Conservation (phyloP, 2,888 invertebrate species). For the Dione juno region DNA sequence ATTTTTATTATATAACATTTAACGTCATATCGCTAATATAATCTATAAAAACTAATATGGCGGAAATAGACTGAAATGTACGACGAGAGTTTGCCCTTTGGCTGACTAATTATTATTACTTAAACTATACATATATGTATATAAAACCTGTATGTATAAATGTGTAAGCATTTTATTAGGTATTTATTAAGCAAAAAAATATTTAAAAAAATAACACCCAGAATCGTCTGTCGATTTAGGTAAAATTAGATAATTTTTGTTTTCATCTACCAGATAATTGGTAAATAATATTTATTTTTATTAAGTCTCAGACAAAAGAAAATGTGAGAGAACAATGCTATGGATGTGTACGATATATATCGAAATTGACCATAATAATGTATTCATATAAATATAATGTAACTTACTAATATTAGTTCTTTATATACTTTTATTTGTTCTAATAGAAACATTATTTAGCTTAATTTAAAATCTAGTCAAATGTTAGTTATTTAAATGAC, state of each 20-base stretch:
- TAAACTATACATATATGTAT: slow-evolving; percentile 5
- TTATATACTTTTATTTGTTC: background rate
- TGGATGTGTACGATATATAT: slow-evolving; percentile 14
- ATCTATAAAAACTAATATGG: background rate
- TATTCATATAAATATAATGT: background rate
- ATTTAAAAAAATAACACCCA: background rate
- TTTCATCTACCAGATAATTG: background rate
- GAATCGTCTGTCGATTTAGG: background rate
- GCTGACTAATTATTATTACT: slow-evolving; percentile 14
- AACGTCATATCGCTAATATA: slow-evolving; percentile 4
- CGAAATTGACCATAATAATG: background rate
- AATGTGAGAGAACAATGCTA: slow-evolving; percentile 17
- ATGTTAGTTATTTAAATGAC: slow-evolving; percentile 3
- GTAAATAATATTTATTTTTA: no score
- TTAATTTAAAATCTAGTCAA: slow-evolving; percentile 24
- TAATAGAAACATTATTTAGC: background rate
- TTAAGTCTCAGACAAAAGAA: no score
- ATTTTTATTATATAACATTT: background rate
- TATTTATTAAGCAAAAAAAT: background rate
- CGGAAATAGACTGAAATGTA: slow-evolving; percentile 23
- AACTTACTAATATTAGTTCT: background rate
- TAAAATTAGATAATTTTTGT: background rate
- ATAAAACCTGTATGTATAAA: slow-evolving; percentile 7
- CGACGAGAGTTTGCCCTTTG: slow-evolving; percentile 8
- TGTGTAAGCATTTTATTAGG: background rate